A percentile compares a stretch with the other conserved stretches of the same genome.
These are phyloP conservation scores for Cygnus atratus DNA, from an alignment of 2,113 vertebrate species.

Conservation along the genomic window DNA sequence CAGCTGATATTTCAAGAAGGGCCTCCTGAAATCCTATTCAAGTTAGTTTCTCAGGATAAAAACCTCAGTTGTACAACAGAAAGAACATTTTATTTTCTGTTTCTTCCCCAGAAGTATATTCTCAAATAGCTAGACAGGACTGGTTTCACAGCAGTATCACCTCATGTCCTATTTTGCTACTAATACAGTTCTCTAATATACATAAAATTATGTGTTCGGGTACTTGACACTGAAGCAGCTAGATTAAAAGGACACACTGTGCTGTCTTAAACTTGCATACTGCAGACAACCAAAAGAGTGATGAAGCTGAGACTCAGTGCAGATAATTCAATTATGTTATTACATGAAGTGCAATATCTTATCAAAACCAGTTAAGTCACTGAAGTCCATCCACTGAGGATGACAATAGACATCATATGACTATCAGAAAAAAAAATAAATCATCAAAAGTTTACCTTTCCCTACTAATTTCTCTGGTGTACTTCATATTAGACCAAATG, in stretches of 20 bases:
- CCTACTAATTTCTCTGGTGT: neutral
- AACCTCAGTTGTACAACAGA: neutral
- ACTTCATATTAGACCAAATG: neutral
- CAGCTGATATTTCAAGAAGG: neutral
- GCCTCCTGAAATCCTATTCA: neutral
- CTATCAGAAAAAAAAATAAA: neutral
- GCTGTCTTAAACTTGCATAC: neutral
- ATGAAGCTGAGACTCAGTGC: neutral
- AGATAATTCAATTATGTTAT: neutral
- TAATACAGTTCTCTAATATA: neutral
- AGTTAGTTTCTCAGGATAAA: neutral
- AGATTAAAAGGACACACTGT: neutral
- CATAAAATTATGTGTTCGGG: neutral
- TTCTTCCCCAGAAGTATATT: neutral
- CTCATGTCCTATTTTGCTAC: neutral
- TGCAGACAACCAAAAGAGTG: neutral
- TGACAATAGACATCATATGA: neutral
- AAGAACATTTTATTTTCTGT: neutral
- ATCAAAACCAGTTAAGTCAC: neutral
- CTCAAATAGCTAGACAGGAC: neutral
- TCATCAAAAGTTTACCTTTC: neutral
- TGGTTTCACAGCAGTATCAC: neutral
- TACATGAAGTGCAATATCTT: neutral
- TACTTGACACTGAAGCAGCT: neutral
- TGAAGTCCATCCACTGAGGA: neutral